phyloP scores from a whole-genome alignment of 2,113 vertebrate genomes.

The Charina bottae region DNA sequence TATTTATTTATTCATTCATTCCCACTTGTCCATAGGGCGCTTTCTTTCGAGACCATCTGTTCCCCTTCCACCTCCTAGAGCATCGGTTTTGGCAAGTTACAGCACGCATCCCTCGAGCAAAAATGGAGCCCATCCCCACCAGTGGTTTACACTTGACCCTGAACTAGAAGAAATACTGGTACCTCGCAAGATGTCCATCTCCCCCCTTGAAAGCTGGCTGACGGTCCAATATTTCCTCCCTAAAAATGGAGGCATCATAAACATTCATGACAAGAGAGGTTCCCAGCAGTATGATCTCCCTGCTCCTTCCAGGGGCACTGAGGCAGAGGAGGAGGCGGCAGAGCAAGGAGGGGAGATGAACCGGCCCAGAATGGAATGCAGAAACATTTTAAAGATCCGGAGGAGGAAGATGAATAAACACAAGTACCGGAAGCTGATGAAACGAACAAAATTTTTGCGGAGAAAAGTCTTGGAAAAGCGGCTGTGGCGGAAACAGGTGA shows the following conservation, averaged over 20 bases:
- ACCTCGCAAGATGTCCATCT: conserved; percentile 89
- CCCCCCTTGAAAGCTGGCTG: conserved; percentile 93
- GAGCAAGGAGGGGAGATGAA: conserved; percentile 27
- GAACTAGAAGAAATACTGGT: conserved; percentile 89
- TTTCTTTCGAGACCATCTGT: conserved; percentile 38
- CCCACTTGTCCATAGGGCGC: conserved; percentile 49
- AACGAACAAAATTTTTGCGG: conserved; percentile 83
- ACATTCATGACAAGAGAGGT: background rate
- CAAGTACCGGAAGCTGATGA: conserved; percentile 89
- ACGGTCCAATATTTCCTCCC: conserved; percentile 82
- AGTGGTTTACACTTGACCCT: conserved; percentile 74
- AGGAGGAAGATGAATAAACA: conserved; percentile 92
- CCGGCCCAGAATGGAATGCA: conserved; percentile 65
- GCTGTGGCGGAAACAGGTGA: conserved; percentile 80
- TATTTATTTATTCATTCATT: background rate
- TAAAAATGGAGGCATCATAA: conserved; percentile 46
- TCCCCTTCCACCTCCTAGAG: conserved; percentile 16
- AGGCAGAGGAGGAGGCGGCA: conserved; percentile 30
- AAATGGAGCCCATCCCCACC: conserved; percentile 66
- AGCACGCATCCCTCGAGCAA: conserved; percentile 73
- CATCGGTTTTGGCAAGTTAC: conserved; percentile 40
- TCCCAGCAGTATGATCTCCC: conserved; percentile 56
- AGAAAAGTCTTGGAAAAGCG: conserved; percentile 78
- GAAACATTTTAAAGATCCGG: conserved; percentile 88
- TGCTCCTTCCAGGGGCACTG: background rate